Evolutionary conservation across 1,140 invertebrate species (phyloP).

Genomic region (Sitophilus oryzae): DNA sequence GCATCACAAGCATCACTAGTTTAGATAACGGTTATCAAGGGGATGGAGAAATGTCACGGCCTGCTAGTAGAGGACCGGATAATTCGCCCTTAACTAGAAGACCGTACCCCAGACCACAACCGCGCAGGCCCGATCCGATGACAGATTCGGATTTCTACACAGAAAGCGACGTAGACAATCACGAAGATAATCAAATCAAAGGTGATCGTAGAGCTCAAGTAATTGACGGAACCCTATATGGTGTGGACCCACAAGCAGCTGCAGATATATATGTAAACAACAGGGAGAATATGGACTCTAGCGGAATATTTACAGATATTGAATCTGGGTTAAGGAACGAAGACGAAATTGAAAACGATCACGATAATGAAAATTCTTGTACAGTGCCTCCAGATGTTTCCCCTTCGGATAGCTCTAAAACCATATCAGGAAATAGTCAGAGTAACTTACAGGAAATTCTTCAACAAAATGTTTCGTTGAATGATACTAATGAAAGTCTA

Average conservation of each 20-base stretch:
- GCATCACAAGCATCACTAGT: constrained; percentile 78
- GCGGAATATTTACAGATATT: constrained; percentile 77
- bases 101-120: constrained; percentile 37
- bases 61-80: constrained; percentile 67
- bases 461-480: neutral
- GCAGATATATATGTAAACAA: constrained; percentile 47
- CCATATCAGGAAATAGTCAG: constrained; percentile 41
- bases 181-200: constrained; percentile 62
- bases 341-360: constrained; percentile 34
- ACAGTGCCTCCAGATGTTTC: constrained; percentile 38
- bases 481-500: constrained; percentile 1
- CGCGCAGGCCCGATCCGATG: constrained; percentile 70
- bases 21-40: constrained; percentile 81
- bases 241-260: constrained; percentile 49
- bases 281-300: constrained; percentile 74
- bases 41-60: constrained; percentile 75
- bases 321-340: constrained; percentile 50
- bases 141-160: constrained; percentile 86
- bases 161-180: constrained; percentile 75
- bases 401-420: constrained; percentile 40
- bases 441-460: constrained; percentile 37
- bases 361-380: constrained; percentile 14
- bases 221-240: constrained; percentile 78
- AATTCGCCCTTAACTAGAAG: constrained; percentile 52
- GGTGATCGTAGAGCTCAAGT: constrained; percentile 66